phyloP scores from a whole-genome alignment of 2,888 invertebrate species.

The Schizotus pectinicornis region DNA sequence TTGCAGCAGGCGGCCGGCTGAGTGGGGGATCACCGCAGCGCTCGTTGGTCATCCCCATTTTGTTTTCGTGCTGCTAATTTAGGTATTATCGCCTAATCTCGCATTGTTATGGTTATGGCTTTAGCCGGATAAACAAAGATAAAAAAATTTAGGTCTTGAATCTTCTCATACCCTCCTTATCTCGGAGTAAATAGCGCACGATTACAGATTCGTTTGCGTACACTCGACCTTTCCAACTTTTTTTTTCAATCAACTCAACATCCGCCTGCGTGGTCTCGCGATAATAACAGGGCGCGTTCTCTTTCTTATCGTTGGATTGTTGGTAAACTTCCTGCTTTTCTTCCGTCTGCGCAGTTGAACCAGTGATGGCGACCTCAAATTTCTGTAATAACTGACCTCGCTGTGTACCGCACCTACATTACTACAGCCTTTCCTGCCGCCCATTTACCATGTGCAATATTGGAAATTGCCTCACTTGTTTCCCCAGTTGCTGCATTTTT shows the following conservation, averaged over 20 bases:
- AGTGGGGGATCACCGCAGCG: conserved; percentile 1
- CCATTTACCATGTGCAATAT: conserved; percentile 14
- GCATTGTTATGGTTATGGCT: conserved; percentile 21
- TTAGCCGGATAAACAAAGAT: conserved; percentile 14
- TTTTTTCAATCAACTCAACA: conserved; percentile 3
- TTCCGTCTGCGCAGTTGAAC: conserved; percentile 14
- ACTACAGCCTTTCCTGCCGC: conserved; percentile 1
- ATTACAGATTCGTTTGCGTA: conserved; percentile 9
- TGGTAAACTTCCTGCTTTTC: conserved; percentile 16
- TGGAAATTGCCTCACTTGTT: conserved; percentile 10
- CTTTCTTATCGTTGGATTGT: conserved; percentile 3
- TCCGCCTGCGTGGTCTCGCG: conserved; percentile 5
- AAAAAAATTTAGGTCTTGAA: conserved; percentile 17
- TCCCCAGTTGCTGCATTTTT: neutral
- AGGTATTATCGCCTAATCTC: conserved; percentile 1
- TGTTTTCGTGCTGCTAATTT: neutral
- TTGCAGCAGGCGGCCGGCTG: too few species aligned
- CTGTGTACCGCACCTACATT: conserved; percentile 11
- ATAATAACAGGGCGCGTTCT: conserved; percentile 9
- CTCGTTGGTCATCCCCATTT: neutral
- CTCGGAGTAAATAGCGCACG: conserved; percentile 2
- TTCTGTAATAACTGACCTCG: conserved; percentile 20
- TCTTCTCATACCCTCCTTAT: conserved; percentile 11
- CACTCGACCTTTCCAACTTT: neutral
- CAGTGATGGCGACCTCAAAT: conserved; percentile 12